Base-by-base conservation (phyloP, 1,140 invertebrate genomes). In the fruit fly (Drosophila melanogaster) region DNA sequence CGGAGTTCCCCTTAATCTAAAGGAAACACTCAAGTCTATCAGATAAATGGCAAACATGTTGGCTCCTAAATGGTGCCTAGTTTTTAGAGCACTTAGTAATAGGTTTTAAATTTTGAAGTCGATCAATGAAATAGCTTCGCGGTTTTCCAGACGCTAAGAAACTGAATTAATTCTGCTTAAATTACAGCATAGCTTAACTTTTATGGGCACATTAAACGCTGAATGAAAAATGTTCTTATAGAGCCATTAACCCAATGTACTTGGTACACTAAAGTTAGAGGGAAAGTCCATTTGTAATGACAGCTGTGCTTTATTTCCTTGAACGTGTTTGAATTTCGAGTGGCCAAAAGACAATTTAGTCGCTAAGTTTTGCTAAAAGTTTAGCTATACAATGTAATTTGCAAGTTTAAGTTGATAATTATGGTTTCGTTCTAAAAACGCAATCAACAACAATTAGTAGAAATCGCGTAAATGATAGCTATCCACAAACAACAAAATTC, bases 161-260 rank as follows among this genome's bases (percentile, higher is more conserved):
- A 50, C 26, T 30, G 47, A 50, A 50, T 47, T 33, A 33, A 50
- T 17, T 33, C 47, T 5, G n/a, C 47, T 30, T 15, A 33, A 30
- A 26, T 17, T 33, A n/a, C n/a, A 30, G 15, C 8, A 33, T 12
- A 15, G 26, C 44, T n/a, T 4, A 11, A 15, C n/a, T 33, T 50
- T 50, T 33, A 50, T 50, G 8, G 26, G 26, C 8, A 50, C 47
- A 50, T 50, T 17, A 50, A 50, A 33, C 15, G 47, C 30, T 11
- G n/a, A 50, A 33, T 33, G n/a, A 33, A 49, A 49, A 33, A 50
- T 33, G 8, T 26, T 50, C 26, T 47, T 33, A 50, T 50, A 1
- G 24, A n/a, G 24, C 47, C 8, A 50, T 50, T 15, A 50, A 50
- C 12, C 33, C 2, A 26, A 14, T 47, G 14, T n/a, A 8, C 12